Evolutionary conservation across 92 coral and sea anemone species (phyloP).

Genomic region (Palythoa heliodiscus): DNA sequence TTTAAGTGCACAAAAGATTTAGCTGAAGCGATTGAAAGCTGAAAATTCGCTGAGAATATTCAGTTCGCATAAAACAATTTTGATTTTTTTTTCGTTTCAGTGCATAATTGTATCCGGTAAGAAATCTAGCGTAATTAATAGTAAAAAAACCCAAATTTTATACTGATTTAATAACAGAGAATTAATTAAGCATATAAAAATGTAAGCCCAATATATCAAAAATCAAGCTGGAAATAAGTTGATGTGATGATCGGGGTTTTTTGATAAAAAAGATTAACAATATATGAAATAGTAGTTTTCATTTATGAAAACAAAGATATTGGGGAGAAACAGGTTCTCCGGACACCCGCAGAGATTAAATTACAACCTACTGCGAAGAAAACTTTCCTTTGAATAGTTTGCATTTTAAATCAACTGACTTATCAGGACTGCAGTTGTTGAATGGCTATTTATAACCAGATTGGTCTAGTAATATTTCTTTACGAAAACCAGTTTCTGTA

Average conservation of each 20-base stretch:
- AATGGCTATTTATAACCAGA: background rate
- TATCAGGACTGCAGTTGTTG: background rate
- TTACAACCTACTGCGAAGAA: slow-evolving; percentile 3
- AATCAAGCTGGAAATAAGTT: background rate
- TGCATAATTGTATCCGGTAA: background rate
- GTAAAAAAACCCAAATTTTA: background rate
- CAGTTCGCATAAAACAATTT: no score
- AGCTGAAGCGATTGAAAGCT: no score
- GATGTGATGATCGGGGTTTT: background rate
- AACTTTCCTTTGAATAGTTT: slow-evolving; percentile 5
- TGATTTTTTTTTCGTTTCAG: no score
- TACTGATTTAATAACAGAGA: background rate
- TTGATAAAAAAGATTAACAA: background rate
- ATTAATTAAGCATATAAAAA: background rate
- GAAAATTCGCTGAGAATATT: no score
- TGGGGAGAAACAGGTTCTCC: background rate
- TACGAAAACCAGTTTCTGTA: background rate
- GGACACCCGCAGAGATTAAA: background rate
- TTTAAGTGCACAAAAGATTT: no score
- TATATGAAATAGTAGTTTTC: background rate
- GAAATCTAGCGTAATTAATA: background rate
- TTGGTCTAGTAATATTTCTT: background rate
- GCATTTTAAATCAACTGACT: background rate
- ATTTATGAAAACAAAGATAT: background rate
- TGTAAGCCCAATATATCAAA: no score